Conservation (phyloP, 2,888 invertebrate species). For the Orthosia gothica region DNA sequence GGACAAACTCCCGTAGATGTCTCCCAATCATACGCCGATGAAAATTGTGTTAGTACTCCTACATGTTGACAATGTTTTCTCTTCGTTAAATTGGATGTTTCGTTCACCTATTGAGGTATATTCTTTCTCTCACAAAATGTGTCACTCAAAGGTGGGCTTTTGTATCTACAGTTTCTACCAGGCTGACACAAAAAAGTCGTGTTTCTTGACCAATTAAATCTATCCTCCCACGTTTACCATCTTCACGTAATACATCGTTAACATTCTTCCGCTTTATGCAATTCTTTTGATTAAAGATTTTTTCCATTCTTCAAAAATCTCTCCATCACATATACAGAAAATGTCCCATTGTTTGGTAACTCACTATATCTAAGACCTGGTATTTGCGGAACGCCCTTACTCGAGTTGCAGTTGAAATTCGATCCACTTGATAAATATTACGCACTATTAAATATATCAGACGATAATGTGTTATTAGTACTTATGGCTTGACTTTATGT, state of each 20-base stretch:
- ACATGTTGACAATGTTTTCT: background rate
- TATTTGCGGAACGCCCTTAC: conserved; percentile 34
- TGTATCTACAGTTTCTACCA: conserved; percentile 15
- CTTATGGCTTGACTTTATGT: conserved; percentile 32
- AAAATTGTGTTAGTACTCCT: background rate
- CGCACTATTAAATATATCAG: conserved; percentile 42
- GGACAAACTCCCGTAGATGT: too few relatives aligned
- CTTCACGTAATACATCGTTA: conserved; percentile 25
- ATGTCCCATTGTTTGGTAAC: conserved; percentile 8
- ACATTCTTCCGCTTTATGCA: conserved; percentile 25
- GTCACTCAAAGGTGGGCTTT: conserved; percentile 24
- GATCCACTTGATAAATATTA: conserved; percentile 27
- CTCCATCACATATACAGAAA: background rate
- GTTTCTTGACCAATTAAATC: conserved; percentile 43
- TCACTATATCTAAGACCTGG: conserved; percentile 6
- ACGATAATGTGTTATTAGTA: conserved; percentile 28
- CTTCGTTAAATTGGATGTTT: background rate
- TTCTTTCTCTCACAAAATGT: background rate
- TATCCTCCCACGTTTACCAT: conserved; percentile 37
- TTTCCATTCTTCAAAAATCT: background rate
- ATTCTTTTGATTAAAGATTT: conserved; percentile 34
- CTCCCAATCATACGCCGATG: too few relatives aligned
- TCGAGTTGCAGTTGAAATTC: conserved; percentile 34
- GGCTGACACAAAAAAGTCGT: conserved; percentile 32
- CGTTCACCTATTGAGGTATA: background rate